These are phyloP conservation scores for Drosophila kanapiae DNA, from an alignment of 1,140 invertebrate genomes.

Conservation along the genomic window DNA sequence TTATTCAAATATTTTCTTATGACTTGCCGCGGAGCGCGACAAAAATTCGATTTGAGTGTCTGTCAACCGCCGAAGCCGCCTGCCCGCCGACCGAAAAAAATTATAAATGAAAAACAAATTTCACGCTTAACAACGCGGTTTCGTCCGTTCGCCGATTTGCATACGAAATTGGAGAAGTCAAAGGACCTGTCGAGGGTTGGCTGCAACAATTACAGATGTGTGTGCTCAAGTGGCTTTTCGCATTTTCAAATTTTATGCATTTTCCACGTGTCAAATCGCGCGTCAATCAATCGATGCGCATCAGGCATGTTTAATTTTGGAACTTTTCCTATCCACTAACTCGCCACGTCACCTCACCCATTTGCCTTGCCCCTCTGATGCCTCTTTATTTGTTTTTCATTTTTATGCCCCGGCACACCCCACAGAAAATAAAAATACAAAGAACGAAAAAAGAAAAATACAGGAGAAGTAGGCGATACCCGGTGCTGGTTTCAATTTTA, in stretches of 20 bases:
- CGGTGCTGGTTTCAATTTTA: slow-evolving; percentile 83
- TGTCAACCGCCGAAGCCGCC: slow-evolving; percentile 47
- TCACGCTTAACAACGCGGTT: slow-evolving; percentile 83
- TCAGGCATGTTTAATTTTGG: slow-evolving; percentile 75
- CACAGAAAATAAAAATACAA: slow-evolving; percentile 16
- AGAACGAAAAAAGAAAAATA: not conserved
- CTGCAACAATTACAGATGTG: slow-evolving; percentile 76
- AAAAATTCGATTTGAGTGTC: slow-evolving; percentile 81
- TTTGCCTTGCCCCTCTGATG: slow-evolving; percentile 24
- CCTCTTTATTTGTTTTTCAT: slow-evolving; percentile 79
- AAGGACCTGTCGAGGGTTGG: slow-evolving; percentile 57
- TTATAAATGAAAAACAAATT: slow-evolving; percentile 74
- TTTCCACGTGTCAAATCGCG: slow-evolving; percentile 84
- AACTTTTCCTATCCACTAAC: slow-evolving; percentile 78
- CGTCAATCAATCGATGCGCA: slow-evolving; percentile 79
- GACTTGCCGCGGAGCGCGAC: slow-evolving; percentile 54
- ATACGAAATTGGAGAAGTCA: slow-evolving; percentile 74
- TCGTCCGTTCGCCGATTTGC: slow-evolving; percentile 67
- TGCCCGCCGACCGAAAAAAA: slow-evolving; percentile 8
- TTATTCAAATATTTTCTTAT: slow-evolving; percentile 83
- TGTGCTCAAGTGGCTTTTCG: slow-evolving; percentile 33
- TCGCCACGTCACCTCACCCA: slow-evolving; percentile 5
- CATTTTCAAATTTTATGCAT: slow-evolving; percentile 72
- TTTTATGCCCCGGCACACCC: slow-evolving; percentile 75
- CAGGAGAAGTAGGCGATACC: slow-evolving; percentile 24